These are phyloP conservation scores for Seriola rivoliana DNA, from an alignment of 2,113 vertebrate genomes.

Conservation along the genomic window DNA sequence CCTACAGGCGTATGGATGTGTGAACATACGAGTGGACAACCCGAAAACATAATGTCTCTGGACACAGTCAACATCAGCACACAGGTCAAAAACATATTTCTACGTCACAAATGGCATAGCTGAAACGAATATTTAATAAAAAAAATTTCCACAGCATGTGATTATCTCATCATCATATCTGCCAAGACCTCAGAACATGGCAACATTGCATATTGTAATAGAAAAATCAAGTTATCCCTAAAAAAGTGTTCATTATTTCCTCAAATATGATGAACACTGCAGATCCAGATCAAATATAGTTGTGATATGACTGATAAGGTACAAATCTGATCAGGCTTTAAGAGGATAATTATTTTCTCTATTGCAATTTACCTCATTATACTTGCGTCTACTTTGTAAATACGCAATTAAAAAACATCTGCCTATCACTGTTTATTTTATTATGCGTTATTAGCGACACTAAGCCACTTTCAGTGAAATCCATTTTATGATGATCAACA, in stretches of 20 bases:
- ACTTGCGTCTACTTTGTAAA: not conserved
- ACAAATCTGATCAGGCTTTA: not conserved
- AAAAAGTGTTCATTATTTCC: not conserved
- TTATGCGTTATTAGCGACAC: not conserved
- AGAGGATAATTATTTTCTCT: not conserved
- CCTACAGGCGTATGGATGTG: too few species aligned
- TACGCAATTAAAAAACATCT: not conserved
- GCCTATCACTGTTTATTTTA: not conserved
- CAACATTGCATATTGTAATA: not conserved
- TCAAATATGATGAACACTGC: not conserved
- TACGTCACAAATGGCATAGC: slow-evolving; percentile 1
- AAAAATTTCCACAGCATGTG: too few species aligned
- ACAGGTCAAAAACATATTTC: too few species aligned
- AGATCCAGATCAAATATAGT: not conserved
- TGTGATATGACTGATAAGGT: not conserved
- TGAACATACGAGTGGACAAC: too few species aligned
- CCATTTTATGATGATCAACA: slow-evolving; percentile 14
- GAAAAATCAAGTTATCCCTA: not conserved
- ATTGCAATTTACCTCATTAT: slow-evolving; percentile 6
- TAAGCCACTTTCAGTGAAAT: not conserved
- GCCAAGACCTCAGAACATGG: not conserved
- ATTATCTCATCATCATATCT: not conserved
- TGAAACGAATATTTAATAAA: not conserved
- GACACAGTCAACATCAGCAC: too few species aligned
- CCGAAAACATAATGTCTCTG: too few species aligned